Base-by-base conservation (phyloP, 35 echinoderm and acorn worm genomes). In the Strongylocentrotus purpuratus region DNA sequence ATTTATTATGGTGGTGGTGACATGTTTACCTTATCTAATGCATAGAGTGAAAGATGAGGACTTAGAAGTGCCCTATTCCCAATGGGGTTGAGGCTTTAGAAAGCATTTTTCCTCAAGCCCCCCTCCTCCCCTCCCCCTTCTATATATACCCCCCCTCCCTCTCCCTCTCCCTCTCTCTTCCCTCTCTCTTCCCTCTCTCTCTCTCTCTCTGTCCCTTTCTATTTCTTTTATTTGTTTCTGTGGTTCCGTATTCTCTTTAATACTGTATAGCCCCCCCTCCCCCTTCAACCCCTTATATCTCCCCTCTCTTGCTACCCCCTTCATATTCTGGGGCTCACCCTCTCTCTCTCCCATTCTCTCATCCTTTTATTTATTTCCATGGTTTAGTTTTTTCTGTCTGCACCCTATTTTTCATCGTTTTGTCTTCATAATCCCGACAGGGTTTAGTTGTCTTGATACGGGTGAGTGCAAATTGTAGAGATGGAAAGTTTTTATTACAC, bases 21-120 rank as follows among this genome's bases (percentile, higher is more conserved):
- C 87, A 89, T 89, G 87, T 89, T 89, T 89, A 89, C 87, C 87
- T 89, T 89, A 89, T 89, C 87, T 89, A 89, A 89, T 89, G 87
- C 87, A 46, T 45, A 45, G 87, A 46, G 11, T 89, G 87, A 89
- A 89, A 89, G 87, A 89, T 89, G 87, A 89, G 87, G 87, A 89
- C 87, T 89, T 89, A 89, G 33, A 45, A 89, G 87, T 89, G 33
- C 87, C 45, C 87, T 45, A 46, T 89, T 89, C 87, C 87, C 87
- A 89, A 33, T 45, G 11, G 87, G 87, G 87, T 46, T 33, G 45
- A 46, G 45, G 87, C 12, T 33, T 89, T 89, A 45, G n/a, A 89
- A 89, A 45, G 87, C 33, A 33, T 45, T 46, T 85, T 35, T 10
- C 17, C 45, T 46, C 33, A 89, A 31, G 9, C 12, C 25, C 32